Conservation (phyloP, 2,113 vertebrate genomes). For the Nymphicus hollandicus region DNA sequence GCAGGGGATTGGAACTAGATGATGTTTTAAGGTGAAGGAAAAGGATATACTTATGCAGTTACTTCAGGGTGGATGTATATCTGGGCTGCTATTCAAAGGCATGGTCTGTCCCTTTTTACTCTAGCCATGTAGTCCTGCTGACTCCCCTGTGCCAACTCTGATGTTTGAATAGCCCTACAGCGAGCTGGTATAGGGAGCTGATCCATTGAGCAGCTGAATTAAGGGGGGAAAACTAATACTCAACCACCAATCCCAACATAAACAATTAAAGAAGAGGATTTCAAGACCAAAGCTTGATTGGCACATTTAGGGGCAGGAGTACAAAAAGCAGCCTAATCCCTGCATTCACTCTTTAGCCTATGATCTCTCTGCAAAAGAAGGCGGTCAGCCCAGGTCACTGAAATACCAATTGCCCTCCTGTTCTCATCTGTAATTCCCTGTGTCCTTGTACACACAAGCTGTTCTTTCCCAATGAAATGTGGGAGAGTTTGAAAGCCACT, state of each 20-base stretch:
- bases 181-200: not conserved
- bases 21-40: not conserved
- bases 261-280: not conserved
- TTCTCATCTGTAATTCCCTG: not conserved
- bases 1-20: not conserved
- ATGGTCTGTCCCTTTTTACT: not conserved
- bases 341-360: not conserved
- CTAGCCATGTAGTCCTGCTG: not conserved
- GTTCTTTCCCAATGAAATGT: not conserved
- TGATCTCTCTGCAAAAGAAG: not conserved
- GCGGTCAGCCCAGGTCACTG: not conserved
- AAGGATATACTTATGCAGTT: not conserved
- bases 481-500: not conserved
- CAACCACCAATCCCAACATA: not conserved
- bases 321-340: not conserved
- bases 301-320: not conserved
- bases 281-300: not conserved
- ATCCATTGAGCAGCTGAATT: not conserved
- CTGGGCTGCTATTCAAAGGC: not conserved
- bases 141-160: not conserved
- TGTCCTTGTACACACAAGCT: not conserved
- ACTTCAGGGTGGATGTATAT: not conserved
- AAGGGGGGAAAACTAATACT: accelerated
- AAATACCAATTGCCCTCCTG: not conserved
- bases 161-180: not conserved